Evolutionary conservation across 2,797 vertebrate species (phyloP), one percentile per base, ranked within the genome.

Genomic region (Tympanoctomys barrerae): DNA sequence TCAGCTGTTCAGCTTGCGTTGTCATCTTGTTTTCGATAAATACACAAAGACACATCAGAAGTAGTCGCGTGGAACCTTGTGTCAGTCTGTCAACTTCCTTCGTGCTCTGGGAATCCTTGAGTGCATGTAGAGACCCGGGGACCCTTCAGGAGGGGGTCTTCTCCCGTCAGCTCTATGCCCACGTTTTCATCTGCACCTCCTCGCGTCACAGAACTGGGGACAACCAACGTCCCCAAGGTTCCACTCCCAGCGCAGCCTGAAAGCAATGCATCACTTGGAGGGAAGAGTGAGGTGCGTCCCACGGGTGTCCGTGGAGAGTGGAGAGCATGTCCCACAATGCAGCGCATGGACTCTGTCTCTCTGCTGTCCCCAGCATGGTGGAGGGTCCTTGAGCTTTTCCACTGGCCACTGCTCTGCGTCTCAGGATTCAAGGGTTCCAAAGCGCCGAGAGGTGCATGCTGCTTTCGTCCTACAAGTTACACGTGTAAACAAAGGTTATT

Each of bases 1-100:
- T 88, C 59, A 36, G 4, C 49, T 87, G 9, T 54, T 85, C 79
- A 46, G 5, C 1, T 64, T 46, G 12, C 82, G 31, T 90, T 42
- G 6, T 87, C 42, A 4, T 39, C 52, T 68, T 46, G 7, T 81
- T 77, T 93, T 80, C 68, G 73, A 49, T 61, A 92, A 95, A 33
- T 75, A 89, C 49, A 83, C 39, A 57, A 26, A 71, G 7, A 91
- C 19, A 89, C 5, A 89, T 80, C 28, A 95, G 70, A 80, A 68
- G 62, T 83, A 62, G 79, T 36, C 49, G 46, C 66, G 66, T 70
- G 24, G 59, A 79, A 87, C 46, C 49, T 71, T 6, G 2, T 77
- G 18, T 81, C 26, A 61, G 75, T 78, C 21, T n/a, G 31, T 61
- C 59, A 79, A 68, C 2, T 85, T 73, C 49, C 46, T 31, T 54